phyloP scores from a whole-genome alignment of 2,113 vertebrate genomes.

The Nanorana parkeri region DNA sequence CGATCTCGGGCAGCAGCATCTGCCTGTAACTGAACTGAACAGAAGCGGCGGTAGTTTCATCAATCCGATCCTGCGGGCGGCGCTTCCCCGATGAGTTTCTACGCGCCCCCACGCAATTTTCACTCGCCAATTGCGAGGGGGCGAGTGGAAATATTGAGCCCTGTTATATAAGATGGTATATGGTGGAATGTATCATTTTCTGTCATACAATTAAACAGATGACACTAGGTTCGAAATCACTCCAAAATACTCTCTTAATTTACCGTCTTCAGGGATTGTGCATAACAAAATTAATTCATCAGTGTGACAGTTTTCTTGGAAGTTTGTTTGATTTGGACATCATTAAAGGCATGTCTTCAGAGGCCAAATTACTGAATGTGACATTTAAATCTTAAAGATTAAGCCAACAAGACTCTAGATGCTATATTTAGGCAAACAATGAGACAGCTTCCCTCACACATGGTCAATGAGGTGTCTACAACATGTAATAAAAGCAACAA shows the following conservation, averaged over 20 bases:
- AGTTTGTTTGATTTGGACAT: background rate
- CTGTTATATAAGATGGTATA: too few relatives aligned
- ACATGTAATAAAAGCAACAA: background rate
- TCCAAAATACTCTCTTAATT: background rate
- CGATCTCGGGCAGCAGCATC: too few relatives aligned
- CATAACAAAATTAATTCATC: background rate
- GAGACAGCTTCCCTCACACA: background rate
- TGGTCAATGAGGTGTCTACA: background rate
- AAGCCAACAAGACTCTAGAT: background rate
- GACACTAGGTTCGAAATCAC: too few relatives aligned
- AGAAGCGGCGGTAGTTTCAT: too few relatives aligned
- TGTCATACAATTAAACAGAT: too few relatives aligned
- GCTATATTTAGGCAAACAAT: background rate
- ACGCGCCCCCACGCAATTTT: too few relatives aligned
- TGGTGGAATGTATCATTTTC: too few relatives aligned
- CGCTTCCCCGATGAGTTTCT: too few relatives aligned
- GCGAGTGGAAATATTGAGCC: too few relatives aligned
- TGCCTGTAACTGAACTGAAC: too few relatives aligned
- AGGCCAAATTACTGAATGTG: background rate
- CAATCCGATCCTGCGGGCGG: too few relatives aligned
- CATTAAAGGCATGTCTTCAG: background rate
- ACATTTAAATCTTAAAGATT: background rate
- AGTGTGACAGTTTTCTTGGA: conserved; percentile 1
- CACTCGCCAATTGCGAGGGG: too few relatives aligned
- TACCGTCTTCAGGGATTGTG: background rate